phyloP scores from a whole-genome alignment of 1,140 invertebrate species.

The Battus philenor region DNA sequence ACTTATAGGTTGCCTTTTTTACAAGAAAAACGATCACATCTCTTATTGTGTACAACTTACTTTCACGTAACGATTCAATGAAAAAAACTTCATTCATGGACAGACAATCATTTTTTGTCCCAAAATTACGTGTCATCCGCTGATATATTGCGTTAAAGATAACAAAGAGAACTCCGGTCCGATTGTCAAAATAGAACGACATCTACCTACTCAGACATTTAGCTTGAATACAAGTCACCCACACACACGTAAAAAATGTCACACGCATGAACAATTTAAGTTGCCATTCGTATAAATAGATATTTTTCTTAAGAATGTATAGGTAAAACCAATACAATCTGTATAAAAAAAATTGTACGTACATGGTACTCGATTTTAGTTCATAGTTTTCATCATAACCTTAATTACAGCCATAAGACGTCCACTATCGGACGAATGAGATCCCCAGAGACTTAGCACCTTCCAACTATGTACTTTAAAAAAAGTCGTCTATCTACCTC shows the following conservation, averaged over 20 bases:
- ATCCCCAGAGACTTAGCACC: no score
- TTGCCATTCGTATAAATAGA: no score
- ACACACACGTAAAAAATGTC: slow-evolving; percentile 27
- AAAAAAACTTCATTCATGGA: slow-evolving; percentile 28
- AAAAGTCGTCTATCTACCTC: no score
- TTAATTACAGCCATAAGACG: no score
- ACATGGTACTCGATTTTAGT: no score
- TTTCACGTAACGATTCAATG: slow-evolving; percentile 3
- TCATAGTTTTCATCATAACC: no score
- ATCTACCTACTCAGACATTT: slow-evolving; percentile 49
- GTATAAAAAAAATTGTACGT: no score
- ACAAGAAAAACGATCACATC: slow-evolving; percentile 1
- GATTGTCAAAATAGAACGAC: slow-evolving; percentile 67
- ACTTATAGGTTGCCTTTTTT: slow-evolving; percentile 7
- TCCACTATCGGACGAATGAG: no score
- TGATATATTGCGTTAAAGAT: slow-evolving; percentile 57
- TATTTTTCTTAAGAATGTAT: no score
- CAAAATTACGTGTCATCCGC: slow-evolving; percentile 40
- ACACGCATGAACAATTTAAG: slow-evolving; percentile 29
- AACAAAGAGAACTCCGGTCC: slow-evolving; percentile 55
- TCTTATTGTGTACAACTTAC: slow-evolving; percentile 8
- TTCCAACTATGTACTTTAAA: no score
- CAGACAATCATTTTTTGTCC: slow-evolving; percentile 30
- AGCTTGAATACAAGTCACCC: slow-evolving; percentile 39
- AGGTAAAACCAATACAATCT: no score